Evolutionary conservation across 2,113 vertebrate species (phyloP), one percentile per base, ranked within the genome.

Genomic region (Mohoua ochrocephala): DNA sequence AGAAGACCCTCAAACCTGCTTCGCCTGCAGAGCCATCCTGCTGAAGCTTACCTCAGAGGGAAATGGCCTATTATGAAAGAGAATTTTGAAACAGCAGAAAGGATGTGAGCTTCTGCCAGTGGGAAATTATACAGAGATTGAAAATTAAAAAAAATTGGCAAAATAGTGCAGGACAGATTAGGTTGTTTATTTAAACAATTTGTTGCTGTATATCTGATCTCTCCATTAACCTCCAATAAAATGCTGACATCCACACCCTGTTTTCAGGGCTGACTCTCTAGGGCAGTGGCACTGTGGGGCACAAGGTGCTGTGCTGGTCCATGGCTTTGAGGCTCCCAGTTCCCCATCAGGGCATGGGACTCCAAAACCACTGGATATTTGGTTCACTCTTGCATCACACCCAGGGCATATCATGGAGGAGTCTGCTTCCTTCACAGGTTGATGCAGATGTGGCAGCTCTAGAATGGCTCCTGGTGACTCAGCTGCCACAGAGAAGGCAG

Each of bases 341-440:
- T 63, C 39, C 42, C 8, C 1, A 0, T 22, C 31, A 69, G 24
- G 28, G 16, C 30, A 44, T 1, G 2, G 8, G 37, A 4, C 10
- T 86, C n/a, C 37, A 56, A 45, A 59, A 33, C 17, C 19, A n/a
- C 28, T 28, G n/a, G 26, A 28, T 13, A 19, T 26, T 61, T 47
- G 10, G 6, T 56, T 85, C 3, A 3, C 9, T 7, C 2, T 54
- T 49, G 22, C 2, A 0, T 41, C 50, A 33, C 28, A 52, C 16
- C 7, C 28, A 42, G 39, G 35, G 9, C 7, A 10, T 27, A 26
- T 35, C 7, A 28, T 1, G 27, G 31, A 84, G 42, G 20, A 54
- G 1, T 49, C 35, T 57, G 39, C 64, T 70, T 67, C 27, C 50
- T 53, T 59, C 5, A 2, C 28, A 33, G 20, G 33, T 0, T 0